These are phyloP conservation scores for Platypus cylindrus DNA, from an alignment of 2,888 invertebrate species.

Conservation along the genomic window DNA sequence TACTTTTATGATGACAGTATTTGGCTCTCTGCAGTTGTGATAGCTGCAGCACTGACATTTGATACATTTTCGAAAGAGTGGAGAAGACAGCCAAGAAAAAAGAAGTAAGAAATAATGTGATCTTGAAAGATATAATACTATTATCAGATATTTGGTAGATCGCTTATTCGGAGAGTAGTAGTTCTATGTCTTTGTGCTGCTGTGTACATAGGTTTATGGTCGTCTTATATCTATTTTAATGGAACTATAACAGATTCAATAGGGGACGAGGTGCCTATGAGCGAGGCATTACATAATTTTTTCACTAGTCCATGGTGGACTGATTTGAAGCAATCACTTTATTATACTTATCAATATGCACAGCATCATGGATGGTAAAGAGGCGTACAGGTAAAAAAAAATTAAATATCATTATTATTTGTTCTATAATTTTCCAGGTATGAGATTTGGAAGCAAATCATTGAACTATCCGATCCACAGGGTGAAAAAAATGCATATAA, in stretches of 20 bases:
- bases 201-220: slow-evolving; percentile 63
- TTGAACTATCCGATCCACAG: slow-evolving; percentile 76
- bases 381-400: not conserved
- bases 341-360: slow-evolving; percentile 64
- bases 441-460: slow-evolving; percentile 75
- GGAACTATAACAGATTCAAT: slow-evolving; percentile 63
- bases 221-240: slow-evolving; percentile 75
- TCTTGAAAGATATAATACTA: too few relatives aligned
- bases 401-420: not conserved
- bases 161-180: slow-evolving; percentile 37
- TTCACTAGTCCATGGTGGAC: slow-evolving; percentile 82
- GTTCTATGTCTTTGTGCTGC: slow-evolving; percentile 48
- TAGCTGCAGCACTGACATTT: slow-evolving; percentile 55
- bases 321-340: slow-evolving; percentile 61
- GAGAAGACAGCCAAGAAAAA: slow-evolving; percentile 51
- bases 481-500: slow-evolving; percentile 84
- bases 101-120: slow-evolving; percentile 20
- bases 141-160: too few relatives aligned
- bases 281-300: slow-evolving; percentile 81
- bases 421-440: slow-evolving; percentile 25
- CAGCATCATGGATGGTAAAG: slow-evolving; percentile 72
- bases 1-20: slow-evolving; percentile 61
- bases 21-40: slow-evolving; percentile 54
- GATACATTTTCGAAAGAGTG: slow-evolving; percentile 68
- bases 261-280: slow-evolving; percentile 76